Conservation (phyloP, 2,113 vertebrate species). For the Peromyscus californicus region DNA sequence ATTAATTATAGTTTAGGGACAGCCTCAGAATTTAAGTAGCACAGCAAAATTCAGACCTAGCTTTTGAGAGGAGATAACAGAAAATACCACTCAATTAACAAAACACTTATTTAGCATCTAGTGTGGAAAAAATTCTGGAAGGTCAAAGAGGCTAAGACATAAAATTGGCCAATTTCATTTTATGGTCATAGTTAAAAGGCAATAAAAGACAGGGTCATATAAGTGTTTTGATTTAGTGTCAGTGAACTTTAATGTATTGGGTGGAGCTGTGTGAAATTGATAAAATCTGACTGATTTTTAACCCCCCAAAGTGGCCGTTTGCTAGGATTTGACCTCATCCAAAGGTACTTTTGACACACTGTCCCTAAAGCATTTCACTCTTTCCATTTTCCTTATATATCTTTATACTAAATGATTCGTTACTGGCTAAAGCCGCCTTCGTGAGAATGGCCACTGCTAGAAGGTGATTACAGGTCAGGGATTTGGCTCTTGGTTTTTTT, state of each 20-base stretch:
- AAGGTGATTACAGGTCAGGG: slow-evolving; percentile 15
- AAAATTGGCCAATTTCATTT: slow-evolving; percentile 65
- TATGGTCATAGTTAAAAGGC: slow-evolving; percentile 65
- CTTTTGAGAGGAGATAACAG: slow-evolving; percentile 43
- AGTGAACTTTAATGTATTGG: slow-evolving; percentile 19
- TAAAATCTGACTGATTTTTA: not conserved
- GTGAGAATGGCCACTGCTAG: not conserved
- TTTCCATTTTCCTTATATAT: not conserved
- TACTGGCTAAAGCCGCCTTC: not conserved
- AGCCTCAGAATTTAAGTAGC: slow-evolving; percentile 42
- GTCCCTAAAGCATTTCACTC: not conserved
- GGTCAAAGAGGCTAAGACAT: slow-evolving; percentile 19
- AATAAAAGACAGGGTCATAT: slow-evolving; percentile 61
- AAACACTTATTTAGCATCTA: slow-evolving; percentile 64
- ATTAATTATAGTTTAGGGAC: slow-evolving; percentile 72
- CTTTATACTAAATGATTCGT: slow-evolving; percentile 48
- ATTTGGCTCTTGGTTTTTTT: not conserved
- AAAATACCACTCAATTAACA: slow-evolving; percentile 50
- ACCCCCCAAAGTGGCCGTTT: slow-evolving; percentile 18
- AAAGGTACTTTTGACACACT: not conserved
- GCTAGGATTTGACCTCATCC: not conserved
- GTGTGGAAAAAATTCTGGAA: slow-evolving; percentile 37
- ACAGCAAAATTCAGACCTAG: slow-evolving; percentile 28
- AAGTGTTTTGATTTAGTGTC: slow-evolving; percentile 59
- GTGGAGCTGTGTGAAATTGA: slow-evolving; percentile 12